Conservation (phyloP, 2,888 invertebrate species). For the Oxyteleia sp. region DNA sequence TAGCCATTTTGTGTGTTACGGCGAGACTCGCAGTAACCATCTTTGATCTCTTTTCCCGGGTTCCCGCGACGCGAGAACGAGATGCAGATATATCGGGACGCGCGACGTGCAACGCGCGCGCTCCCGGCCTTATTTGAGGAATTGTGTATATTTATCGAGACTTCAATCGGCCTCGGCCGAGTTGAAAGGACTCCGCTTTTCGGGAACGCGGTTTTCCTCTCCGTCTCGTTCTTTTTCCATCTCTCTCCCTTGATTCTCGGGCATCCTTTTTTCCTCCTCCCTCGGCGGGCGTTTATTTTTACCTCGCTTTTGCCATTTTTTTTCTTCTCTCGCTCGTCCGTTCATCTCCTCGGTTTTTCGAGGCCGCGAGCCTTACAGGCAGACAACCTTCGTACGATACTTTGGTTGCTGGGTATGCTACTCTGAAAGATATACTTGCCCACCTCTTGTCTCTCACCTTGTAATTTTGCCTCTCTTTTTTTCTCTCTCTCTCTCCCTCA, state of each 20-base stretch:
- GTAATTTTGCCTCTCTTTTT: no score
- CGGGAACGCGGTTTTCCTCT: conserved; percentile 71
- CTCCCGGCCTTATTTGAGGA: conserved; percentile 46
- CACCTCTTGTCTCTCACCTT: no score
- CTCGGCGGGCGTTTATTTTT: background rate
- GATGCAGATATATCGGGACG: conserved; percentile 56
- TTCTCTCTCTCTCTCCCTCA: no score
- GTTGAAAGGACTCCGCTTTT: conserved; percentile 26
- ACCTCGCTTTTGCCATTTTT: conserved; percentile 56
- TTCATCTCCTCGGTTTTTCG: conserved; percentile 79
- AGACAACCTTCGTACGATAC: no score
- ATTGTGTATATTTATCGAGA: conserved; percentile 51
- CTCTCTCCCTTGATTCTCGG: no score
- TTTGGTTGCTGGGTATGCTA: no score
- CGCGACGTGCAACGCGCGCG: conserved; percentile 32
- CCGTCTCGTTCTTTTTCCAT: no score
- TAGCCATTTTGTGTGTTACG: conserved; percentile 84
- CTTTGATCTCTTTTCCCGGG: conserved; percentile 76
- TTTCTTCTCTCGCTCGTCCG: conserved; percentile 67
- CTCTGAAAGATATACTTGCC: no score
- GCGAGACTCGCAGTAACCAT: conserved; percentile 79
- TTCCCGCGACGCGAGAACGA: conserved; percentile 33
- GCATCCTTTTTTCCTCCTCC: background rate
- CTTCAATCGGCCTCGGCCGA: conserved; percentile 27
- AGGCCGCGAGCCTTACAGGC: conserved; percentile 85